phyloP scores from a whole-genome alignment of 2,113 vertebrate genomes.

The Chionodraco myersi region DNA sequence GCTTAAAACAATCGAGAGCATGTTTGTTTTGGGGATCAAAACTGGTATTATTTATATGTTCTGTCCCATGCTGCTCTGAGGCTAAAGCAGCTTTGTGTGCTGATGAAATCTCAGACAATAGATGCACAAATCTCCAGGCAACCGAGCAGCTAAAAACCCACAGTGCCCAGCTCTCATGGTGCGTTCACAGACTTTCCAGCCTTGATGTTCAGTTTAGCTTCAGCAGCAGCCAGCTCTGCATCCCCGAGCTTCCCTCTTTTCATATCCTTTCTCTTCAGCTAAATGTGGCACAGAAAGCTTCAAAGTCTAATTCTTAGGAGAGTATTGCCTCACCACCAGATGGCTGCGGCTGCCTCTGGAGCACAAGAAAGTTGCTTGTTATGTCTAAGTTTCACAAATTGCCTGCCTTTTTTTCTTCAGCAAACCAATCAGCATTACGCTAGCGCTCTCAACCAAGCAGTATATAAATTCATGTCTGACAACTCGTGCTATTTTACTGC shows the following conservation, averaged over 20 bases:
- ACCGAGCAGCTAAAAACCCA: not conserved
- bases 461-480: not conserved
- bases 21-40: not conserved
- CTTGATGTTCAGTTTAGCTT: constrained; percentile 6
- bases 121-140: not conserved
- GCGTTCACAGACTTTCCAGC: not conserved
- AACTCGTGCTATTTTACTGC: not conserved
- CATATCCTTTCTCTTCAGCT: not conserved
- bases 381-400: not conserved
- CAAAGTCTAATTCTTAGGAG: not conserved
- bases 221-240: not conserved
- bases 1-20: not conserved
- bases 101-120: constrained; percentile 31
- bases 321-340: not conserved
- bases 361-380: not conserved
- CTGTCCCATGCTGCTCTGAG: not conserved
- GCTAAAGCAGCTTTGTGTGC: constrained; percentile 2
- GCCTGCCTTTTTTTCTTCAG: not conserved
- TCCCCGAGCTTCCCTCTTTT: not conserved
- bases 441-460: not conserved
- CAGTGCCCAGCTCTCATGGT: not conserved
- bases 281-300: not conserved
- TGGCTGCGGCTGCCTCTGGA: not conserved
- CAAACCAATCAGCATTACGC: not conserved
- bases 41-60: not conserved